These are phyloP conservation scores for Siniperca scherzeri DNA, from an alignment of 2,797 vertebrate genomes.

Conservation along the genomic window DNA sequence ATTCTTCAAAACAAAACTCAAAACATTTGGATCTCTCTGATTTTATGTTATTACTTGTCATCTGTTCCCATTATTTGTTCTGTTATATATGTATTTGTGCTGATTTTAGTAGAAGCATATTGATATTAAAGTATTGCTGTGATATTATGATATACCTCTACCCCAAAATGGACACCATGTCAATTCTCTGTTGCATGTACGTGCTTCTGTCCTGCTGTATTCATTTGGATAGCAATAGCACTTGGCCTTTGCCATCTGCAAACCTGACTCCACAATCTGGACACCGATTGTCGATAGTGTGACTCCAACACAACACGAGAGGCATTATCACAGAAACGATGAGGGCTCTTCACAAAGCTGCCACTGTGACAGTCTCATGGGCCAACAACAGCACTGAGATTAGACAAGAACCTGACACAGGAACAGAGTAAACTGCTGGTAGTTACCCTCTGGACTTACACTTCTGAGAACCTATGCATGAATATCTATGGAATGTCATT, in stretches of 20 bases:
- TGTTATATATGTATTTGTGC: not conserved
- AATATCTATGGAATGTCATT: constrained; percentile 1
- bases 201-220: constrained; percentile 19
- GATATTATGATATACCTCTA: not conserved
- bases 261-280: constrained; percentile 56
- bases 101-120: not conserved
- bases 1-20: no score
- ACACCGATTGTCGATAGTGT: constrained; percentile 49
- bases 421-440: constrained; percentile 33
- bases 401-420: constrained; percentile 71
- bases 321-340: constrained; percentile 72
- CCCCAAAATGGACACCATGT: not conserved
- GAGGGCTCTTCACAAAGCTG: constrained; percentile 78
- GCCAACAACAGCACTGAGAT: constrained; percentile 77
- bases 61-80: not conserved
- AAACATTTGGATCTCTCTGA: not conserved
- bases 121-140: not conserved
- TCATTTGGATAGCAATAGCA: constrained; percentile 31
- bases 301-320: constrained; percentile 69
- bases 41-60: not conserved
- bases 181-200: not conserved
- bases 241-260: constrained; percentile 40
- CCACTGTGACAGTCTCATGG: constrained; percentile 67
- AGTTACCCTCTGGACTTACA: constrained; percentile 26
- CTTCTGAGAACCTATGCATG: constrained; percentile 18